Base-by-base conservation (phyloP, 2,888 invertebrate species). In the Leucozona laternaria region DNA sequence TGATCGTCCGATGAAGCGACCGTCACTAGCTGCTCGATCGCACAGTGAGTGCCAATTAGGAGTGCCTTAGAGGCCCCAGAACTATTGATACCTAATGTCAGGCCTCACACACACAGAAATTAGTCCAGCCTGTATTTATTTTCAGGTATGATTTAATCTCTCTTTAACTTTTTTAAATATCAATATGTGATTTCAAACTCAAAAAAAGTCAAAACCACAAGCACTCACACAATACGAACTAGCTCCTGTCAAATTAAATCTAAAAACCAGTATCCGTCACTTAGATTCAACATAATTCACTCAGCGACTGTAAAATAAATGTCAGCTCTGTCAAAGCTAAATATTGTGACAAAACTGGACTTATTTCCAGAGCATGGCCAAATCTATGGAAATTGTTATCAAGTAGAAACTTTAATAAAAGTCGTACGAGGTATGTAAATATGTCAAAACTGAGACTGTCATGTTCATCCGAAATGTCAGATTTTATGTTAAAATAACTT, bases 391-490 rank as follows among this genome's bases (percentile, higher is more conserved):
- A 22, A 31, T 31, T 50, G 3, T 1, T 17, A 8, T 45, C 43
- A 43, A 43, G 6, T 7, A 2, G 6, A 43, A 15, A n/a, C 2
- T 28, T 31, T 10, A 5, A 13, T 13, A 37, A 58, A 58, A 31
- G 8, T 22, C 13, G 22, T 37, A n/a, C n/a, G 15, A 37, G 25
- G 31, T 6, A 28, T 28, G 4, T 5, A n/a, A n/a, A 58, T 58
- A 40, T 20, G n/a, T 57, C 57, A 60, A 37, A 22, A 7, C 25
- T 8, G 15, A 53, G 17, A 50, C 2, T 22, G 8, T 22, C 6
- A 60, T 60, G 37, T 60, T 40, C 40, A 58, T 17, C 7, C 20
- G 4, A 60, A 60, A 34, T 60, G 60, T 60, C 60, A 60, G 8
- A 25, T 60, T 40, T 37, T 4, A 60, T 60, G 22, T 25, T 40